phyloP scores from a whole-genome alignment of 2,113 vertebrate species.

The Nannospalax galili region DNA sequence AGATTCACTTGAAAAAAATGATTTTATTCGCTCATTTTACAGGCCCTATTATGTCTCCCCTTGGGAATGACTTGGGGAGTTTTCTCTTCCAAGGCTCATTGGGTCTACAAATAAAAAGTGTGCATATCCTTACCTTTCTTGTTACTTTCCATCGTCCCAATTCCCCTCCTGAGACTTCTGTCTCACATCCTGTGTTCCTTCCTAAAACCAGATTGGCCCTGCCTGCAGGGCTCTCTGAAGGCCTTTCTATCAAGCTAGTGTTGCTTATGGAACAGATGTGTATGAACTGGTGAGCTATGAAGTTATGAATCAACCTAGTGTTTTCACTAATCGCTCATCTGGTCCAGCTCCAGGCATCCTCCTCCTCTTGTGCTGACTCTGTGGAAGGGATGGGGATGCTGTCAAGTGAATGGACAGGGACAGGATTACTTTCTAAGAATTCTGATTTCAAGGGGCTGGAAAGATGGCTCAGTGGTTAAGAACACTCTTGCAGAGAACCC shows the following conservation, averaged over 20 bases:
- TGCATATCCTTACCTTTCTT: slow-evolving; percentile 66
- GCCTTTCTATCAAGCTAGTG: slow-evolving; percentile 53
- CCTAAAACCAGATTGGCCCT: slow-evolving; percentile 49
- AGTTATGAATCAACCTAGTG: slow-evolving; percentile 54
- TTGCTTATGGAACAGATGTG: slow-evolving; percentile 47
- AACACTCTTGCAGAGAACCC: too few relatives aligned
- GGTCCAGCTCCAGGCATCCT: background rate
- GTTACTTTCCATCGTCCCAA: slow-evolving; percentile 68
- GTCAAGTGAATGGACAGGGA: background rate
- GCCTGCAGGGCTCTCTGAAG: slow-evolving; percentile 45
- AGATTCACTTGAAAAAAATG: slow-evolving; percentile 26
- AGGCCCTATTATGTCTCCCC: slow-evolving; percentile 40
- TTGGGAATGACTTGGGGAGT: slow-evolving; percentile 7
- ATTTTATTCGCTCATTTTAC: slow-evolving; percentile 65
- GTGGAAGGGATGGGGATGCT: background rate
- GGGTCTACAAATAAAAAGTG: slow-evolving; percentile 60
- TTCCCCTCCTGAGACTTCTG: slow-evolving; percentile 64
- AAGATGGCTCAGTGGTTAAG: too few relatives aligned
- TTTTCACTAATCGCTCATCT: slow-evolving; percentile 37
- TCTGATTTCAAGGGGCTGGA: background rate
- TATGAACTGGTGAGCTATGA: slow-evolving; percentile 32
- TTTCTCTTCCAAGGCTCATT: slow-evolving; percentile 63
- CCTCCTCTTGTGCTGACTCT: background rate
- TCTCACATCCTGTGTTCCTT: slow-evolving; percentile 71
- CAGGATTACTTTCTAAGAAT: slow-evolving; percentile 25